Evolutionary conservation across 2,113 vertebrate species (phyloP), one percentile per base, ranked within the genome.

Genomic region (Panthera uncia): DNA sequence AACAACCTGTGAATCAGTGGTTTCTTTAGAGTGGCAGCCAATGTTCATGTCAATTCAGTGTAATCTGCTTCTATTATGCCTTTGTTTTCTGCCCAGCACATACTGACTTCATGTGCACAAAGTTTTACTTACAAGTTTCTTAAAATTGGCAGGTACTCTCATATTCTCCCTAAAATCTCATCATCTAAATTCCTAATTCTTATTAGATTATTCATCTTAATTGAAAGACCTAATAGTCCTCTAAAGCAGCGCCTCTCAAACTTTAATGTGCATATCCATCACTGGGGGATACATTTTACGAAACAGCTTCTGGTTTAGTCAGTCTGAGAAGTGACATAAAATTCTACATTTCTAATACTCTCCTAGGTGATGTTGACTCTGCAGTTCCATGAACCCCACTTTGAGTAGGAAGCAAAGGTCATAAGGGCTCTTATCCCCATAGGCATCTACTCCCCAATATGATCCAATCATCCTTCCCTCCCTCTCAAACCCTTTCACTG

Each of bases 101-200:
- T 36, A 33, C 2, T 87, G 21, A 27, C 14, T 41, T 78, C 21
- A 78, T 25, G 11, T 45, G 78, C 45, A 78, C 52, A 83, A 41
- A 65, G 31, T 82, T 55, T 76, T 76, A 91, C 21, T 82, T 31
- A 82, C 25, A 82, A 38, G 11, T 90, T 82, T 66, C 50, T 50
- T 78, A 92, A 76, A 69, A 27, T 41, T 15, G 25, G 82, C 33
- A 14, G 63, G 57, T 33, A 74, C 41, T 33, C 21, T 84, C 41
- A 71, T 57, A n/a, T 23, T 73, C 41, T 83, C 50, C 52, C 76
- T 91, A 82, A 96, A 94, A 83, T 78, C 48, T 95, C 52, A 95
- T 38, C 50, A 31, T 91, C 80, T 91, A 38, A 15, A 16, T 87
- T 91, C 31, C 33, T 89, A 52, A 41, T 81, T 38, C 85, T 84